Evolutionary conservation across 2,797 vertebrate genomes (phyloP).

Genomic region (Poecilia velifera): DNA sequence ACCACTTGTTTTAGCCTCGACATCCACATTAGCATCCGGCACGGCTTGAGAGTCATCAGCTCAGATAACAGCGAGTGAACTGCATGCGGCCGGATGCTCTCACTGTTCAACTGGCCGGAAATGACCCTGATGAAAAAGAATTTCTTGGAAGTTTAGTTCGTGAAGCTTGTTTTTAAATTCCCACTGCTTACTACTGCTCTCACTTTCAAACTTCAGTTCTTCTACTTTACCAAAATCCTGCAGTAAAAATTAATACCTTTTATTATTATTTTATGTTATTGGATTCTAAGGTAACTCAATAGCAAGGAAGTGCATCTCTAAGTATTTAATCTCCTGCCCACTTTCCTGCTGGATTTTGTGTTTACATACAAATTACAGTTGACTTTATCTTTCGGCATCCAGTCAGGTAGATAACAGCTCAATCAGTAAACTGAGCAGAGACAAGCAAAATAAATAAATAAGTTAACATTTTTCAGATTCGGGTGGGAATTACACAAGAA

Average conservation of each 20-base stretch:
- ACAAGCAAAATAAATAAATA: background rate
- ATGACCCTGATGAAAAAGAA: background rate
- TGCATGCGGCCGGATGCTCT: background rate
- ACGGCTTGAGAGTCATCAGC: background rate
- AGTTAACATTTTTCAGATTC: background rate
- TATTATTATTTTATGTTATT: background rate
- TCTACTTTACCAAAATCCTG: background rate
- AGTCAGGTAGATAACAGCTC: background rate
- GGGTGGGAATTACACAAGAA: background rate
- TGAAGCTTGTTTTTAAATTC: background rate
- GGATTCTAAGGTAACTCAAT: background rate
- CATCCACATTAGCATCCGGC: background rate
- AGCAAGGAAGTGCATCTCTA: background rate
- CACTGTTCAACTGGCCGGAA: background rate
- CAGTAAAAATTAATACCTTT: background rate
- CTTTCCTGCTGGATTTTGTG: background rate
- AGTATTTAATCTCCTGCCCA: background rate
- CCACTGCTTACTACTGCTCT: background rate
- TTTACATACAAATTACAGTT: background rate
- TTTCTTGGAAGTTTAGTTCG: background rate
- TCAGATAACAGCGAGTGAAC: background rate
- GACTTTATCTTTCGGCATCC: background rate
- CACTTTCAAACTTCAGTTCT: background rate
- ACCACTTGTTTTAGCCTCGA: background rate
- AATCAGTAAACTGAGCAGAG: background rate